These are phyloP conservation scores for Drosophila merina DNA, from an alignment of 2,888 invertebrate genomes.

Conservation along the genomic window DNA sequence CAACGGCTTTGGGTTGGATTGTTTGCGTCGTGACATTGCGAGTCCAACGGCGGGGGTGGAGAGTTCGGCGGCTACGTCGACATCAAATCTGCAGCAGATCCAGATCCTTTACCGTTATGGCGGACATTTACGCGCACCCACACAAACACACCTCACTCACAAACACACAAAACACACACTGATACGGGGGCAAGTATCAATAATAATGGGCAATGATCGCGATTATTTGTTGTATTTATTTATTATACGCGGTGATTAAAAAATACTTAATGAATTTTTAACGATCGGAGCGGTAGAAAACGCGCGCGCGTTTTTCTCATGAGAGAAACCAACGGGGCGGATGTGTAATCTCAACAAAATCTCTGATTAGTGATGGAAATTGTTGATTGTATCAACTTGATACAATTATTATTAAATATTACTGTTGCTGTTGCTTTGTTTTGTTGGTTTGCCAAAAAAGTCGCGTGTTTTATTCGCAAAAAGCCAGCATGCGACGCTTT, in stretches of 20 bases:
- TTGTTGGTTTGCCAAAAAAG: conserved; percentile 14
- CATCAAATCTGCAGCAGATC: conserved; percentile 58
- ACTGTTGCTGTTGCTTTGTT: conserved; percentile 33
- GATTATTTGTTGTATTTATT: conserved; percentile 45
- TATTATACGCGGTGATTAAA: conserved; percentile 52
- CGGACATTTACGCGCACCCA: conserved; percentile 54
- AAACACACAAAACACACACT: conserved; percentile 21
- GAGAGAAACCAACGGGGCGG: conserved; percentile 2
- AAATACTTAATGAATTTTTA: conserved; percentile 66
- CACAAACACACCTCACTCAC: conserved; percentile 12
- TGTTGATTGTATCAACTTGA: neutral
- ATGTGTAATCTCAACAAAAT: conserved; percentile 8
- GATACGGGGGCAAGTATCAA: conserved; percentile 54
- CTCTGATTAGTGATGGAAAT: conserved; percentile 10
- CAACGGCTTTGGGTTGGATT: conserved; percentile 96
- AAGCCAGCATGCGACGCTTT: conserved; percentile 28
- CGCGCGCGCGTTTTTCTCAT: conserved; percentile 34
- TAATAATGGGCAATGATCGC: conserved; percentile 51
- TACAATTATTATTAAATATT: conserved; percentile 6
- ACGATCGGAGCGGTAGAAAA: conserved; percentile 47
- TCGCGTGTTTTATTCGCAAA: conserved; percentile 45
- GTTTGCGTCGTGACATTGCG: conserved; percentile 95
- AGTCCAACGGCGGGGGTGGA: conserved; percentile 34
- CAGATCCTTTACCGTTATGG: conserved; percentile 16
- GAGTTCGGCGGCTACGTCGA: conserved; percentile 48